These are phyloP conservation scores for Pseudonaja textilis DNA, from an alignment of 2,113 vertebrate genomes.

Conservation along the genomic window DNA sequence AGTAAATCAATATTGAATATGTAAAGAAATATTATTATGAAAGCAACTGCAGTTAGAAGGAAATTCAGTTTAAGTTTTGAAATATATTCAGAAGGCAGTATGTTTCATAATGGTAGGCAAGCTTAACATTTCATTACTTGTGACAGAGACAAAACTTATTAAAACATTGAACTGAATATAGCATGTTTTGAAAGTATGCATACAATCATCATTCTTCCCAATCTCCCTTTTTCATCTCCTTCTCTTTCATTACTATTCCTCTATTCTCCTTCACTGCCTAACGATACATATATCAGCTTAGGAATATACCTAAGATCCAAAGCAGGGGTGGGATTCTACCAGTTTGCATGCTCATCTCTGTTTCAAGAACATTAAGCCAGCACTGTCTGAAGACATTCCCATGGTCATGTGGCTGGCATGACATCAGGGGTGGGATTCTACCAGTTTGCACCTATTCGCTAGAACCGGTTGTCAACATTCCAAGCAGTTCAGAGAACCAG, in stretches of 20 bases:
- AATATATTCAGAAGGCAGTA: slow-evolving; percentile 4
- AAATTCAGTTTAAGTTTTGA: slow-evolving; percentile 22
- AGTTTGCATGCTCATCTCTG: too few species aligned
- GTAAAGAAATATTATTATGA: slow-evolving; percentile 40
- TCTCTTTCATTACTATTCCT: background rate
- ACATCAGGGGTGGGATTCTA: too few species aligned
- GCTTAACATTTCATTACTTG: slow-evolving; percentile 21
- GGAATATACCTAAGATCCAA: background rate
- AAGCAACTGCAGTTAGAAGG: slow-evolving; percentile 14
- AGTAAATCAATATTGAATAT: slow-evolving; percentile 40
- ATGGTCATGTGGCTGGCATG: too few species aligned
- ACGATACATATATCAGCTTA: background rate
- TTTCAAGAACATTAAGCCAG: too few species aligned
- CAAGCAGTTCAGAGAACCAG: too few species aligned
- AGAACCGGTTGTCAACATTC: too few species aligned
- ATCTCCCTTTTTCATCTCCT: background rate
- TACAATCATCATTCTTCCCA: background rate
- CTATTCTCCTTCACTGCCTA: background rate
- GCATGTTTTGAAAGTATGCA: background rate
- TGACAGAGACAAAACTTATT: background rate
- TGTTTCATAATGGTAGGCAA: slow-evolving; percentile 2
- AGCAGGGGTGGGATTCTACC: too few species aligned
- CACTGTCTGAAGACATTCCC: too few species aligned
- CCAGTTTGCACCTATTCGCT: too few species aligned
- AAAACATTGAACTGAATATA: background rate